Percentiles rank a stretch among this genome's conserved stretches.
phyloP scores from a whole-genome alignment of 2,888 invertebrate species.

The Cybosia mesomella region DNA sequence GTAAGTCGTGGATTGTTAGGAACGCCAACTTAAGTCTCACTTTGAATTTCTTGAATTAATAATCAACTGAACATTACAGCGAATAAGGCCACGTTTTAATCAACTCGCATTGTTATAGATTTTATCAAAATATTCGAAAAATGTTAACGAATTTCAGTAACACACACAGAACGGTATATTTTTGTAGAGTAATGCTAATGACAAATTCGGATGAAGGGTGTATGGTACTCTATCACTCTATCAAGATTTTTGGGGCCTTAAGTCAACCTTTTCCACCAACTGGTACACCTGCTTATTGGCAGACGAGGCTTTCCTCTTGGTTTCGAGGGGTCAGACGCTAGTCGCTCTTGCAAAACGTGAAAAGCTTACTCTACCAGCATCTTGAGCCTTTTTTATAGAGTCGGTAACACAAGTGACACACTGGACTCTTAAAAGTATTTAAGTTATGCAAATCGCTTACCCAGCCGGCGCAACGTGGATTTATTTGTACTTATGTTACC shows the following conservation, averaged over 20 bases:
- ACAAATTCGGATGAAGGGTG: background rate
- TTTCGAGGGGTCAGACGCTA: too few relatives aligned
- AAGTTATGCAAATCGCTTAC: background rate
- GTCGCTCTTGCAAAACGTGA: too few relatives aligned
- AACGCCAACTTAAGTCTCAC: conserved; percentile 24
- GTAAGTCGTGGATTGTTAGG: conserved; percentile 35
- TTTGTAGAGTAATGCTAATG: background rate
- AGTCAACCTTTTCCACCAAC: too few relatives aligned
- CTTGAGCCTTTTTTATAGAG: background rate
- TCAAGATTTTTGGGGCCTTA: too few relatives aligned
- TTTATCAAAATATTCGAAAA: conserved; percentile 3
- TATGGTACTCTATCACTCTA: too few relatives aligned
- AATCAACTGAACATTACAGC: conserved; percentile 3
- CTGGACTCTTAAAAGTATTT: background rate
- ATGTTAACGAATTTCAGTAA: background rate
- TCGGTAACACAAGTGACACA: background rate
- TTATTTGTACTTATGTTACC: background rate
- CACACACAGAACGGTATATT: background rate
- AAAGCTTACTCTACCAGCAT: background rate
- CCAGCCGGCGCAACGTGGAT: background rate
- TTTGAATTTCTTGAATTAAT: conserved; percentile 13
- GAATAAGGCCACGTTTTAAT: conserved; percentile 17
- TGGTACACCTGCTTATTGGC: too few relatives aligned
- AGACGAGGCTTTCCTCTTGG: too few relatives aligned
- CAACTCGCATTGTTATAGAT: conserved; percentile 6